Conservation (phyloP, 1,140 invertebrate species). For the Sinella curviseta region DNA sequence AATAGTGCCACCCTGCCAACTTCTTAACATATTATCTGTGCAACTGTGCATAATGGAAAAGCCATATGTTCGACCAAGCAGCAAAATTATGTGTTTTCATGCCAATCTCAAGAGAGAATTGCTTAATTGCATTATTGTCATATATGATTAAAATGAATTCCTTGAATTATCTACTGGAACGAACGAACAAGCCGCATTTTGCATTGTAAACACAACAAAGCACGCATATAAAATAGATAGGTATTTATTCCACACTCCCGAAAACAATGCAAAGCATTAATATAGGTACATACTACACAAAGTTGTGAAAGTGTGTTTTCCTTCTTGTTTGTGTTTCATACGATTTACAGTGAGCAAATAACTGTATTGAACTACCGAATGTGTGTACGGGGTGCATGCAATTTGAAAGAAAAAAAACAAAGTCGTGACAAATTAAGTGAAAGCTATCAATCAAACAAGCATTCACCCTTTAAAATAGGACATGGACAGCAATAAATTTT, state of each 20-base stretch:
- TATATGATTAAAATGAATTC: conserved; percentile 13
- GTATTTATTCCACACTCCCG: not conserved
- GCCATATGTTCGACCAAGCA: conserved; percentile 2
- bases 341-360: too few relatives aligned
- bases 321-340: too few relatives aligned
- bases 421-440: not conserved
- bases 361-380: too few relatives aligned
- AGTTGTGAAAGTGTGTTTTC: too few relatives aligned
- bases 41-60: not conserved
- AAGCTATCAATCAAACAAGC: not conserved
- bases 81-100: not conserved
- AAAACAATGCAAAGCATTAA: not conserved
- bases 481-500: not conserved
- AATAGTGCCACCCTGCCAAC: not conserved
- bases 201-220: not conserved
- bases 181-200: not conserved
- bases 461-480: not conserved
- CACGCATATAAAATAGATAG: not conserved
- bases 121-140: not conserved
- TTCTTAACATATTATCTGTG: not conserved
- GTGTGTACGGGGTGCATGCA: too few relatives aligned
- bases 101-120: not conserved
- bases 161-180: not conserved
- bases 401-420: too few relatives aligned
- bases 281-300: not conserved